phyloP scores from a whole-genome alignment of 2,888 invertebrate species.

The Allacma fusca region DNA sequence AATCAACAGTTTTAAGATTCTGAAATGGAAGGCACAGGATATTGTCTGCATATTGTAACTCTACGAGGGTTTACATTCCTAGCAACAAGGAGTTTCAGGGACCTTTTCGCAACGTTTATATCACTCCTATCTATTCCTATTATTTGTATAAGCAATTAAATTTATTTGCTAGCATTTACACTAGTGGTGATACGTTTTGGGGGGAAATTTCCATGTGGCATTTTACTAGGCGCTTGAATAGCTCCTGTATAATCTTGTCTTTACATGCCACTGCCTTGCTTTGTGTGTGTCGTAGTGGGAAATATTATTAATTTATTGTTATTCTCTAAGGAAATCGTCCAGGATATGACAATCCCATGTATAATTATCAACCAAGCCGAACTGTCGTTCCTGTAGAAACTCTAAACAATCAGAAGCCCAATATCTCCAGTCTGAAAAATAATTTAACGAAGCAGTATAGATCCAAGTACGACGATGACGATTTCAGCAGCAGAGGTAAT shows the following conservation, averaged over 20 bases:
- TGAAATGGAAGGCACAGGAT: too few relatives aligned
- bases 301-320: slow-evolving; percentile 29
- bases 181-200: neutral
- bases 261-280: slow-evolving; percentile 18
- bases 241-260: neutral
- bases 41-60: too few relatives aligned
- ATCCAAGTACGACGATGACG: slow-evolving; percentile 65
- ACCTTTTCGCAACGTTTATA: too few relatives aligned
- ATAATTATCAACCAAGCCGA: slow-evolving; percentile 72
- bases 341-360: slow-evolving; percentile 93
- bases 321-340: slow-evolving; percentile 72
- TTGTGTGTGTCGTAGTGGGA: neutral
- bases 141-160: too few relatives aligned
- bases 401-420: slow-evolving; percentile 63
- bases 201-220: too few relatives aligned
- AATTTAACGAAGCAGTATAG: slow-evolving; percentile 71
- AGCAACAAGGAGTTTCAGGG: too few relatives aligned
- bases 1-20: too few relatives aligned
- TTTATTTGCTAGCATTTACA: too few relatives aligned
- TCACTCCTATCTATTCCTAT: too few relatives aligned
- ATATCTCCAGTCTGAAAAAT: slow-evolving; percentile 66
- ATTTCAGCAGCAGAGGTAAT: slow-evolving; percentile 62
- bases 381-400: slow-evolving; percentile 65
- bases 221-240: too few relatives aligned
- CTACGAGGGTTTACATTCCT: too few relatives aligned